Evolutionary conservation across 2,113 vertebrate genomes (phyloP).

Genomic region (Anolis sagrei): DNA sequence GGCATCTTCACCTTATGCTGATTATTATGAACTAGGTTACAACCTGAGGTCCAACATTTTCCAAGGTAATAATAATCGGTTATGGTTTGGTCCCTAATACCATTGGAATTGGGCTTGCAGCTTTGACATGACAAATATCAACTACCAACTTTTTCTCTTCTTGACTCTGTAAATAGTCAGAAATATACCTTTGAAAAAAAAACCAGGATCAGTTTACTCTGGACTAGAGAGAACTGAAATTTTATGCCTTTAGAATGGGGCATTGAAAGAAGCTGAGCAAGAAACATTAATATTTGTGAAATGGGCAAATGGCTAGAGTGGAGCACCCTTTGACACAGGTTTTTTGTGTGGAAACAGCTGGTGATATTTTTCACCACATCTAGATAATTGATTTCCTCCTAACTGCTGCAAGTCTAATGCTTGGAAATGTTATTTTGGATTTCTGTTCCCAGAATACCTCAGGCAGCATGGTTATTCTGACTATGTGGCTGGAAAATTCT

Average conservation of each 20-base stretch:
- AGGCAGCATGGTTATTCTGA: no score
- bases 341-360: neutral
- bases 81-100: neutral
- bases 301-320: neutral
- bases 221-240: neutral
- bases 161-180: neutral
- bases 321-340: neutral
- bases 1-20: constrained; percentile 52
- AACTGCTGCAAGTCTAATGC: no score
- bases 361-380: neutral
- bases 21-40: constrained; percentile 71
- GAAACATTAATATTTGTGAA: neutral
- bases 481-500: no score
- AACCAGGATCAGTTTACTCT: neutral
- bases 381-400: neutral
- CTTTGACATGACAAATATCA: neutral
- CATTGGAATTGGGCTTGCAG: neutral
- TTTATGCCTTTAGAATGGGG: neutral
- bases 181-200: neutral
- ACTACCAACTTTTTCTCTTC: neutral
- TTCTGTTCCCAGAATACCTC: no score
- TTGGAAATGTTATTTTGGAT: no score
- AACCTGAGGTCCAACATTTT: constrained; percentile 72
- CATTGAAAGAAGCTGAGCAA: neutral
- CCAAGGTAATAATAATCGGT: constrained; percentile 69